These are phyloP conservation scores for Cherax destructor DNA, from an alignment of 1,140 invertebrate genomes.

Conservation along the genomic window DNA sequence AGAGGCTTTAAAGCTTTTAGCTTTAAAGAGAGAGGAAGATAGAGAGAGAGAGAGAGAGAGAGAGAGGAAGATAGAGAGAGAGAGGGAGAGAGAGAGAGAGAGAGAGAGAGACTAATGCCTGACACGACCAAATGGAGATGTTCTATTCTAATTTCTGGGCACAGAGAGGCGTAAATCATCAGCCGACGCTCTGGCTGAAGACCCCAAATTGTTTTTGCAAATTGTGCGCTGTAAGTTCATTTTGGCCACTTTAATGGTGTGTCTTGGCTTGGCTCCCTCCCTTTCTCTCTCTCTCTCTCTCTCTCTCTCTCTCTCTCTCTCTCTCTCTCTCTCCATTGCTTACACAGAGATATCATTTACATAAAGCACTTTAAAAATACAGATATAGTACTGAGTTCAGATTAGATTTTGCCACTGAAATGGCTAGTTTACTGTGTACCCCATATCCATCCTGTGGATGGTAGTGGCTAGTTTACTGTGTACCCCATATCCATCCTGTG, in stretches of 20 bases:
- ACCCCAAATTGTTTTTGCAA: neutral
- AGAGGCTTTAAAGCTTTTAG: too few species aligned
- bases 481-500: too few species aligned
- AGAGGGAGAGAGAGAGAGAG: too few species aligned
- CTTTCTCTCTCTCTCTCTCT: slow-evolving; percentile 45
- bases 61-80: neutral
- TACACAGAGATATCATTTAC: too few species aligned
- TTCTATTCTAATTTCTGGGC: too few species aligned
- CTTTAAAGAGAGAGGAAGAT: neutral
- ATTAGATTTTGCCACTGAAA: too few species aligned
- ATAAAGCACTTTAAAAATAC: too few species aligned
- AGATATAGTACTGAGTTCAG: too few species aligned
- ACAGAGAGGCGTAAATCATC: neutral
- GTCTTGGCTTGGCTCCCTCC: neutral
- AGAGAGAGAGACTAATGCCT: neutral
- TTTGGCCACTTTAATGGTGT: neutral
- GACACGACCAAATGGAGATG: too few species aligned
- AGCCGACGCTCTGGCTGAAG: neutral
- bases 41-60: neutral
- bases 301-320: slow-evolving; percentile 38
- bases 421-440: too few species aligned
- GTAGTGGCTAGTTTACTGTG: too few species aligned
- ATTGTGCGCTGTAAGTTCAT: neutral
- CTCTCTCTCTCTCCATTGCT: slow-evolving; percentile 8
- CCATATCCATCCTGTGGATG: too few species aligned